Percentiles rank a stretch among this genome's conserved stretches.
Conservation (phyloP, 1,140 invertebrate genomes). For the Cydia splendana region DNA sequence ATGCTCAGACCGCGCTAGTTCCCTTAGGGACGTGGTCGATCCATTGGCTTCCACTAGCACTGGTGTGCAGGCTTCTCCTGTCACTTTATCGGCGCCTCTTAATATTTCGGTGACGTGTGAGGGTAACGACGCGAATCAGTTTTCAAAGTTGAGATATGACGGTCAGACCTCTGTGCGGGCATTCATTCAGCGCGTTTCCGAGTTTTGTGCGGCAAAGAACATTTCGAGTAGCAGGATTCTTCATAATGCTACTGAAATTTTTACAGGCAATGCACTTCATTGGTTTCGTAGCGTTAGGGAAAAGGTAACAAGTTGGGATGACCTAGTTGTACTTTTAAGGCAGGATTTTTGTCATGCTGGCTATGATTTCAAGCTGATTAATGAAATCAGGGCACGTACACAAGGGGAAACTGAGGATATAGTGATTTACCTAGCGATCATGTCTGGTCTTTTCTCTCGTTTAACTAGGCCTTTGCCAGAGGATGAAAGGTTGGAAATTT, state of each 20-base stretch:
- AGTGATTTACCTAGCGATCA: background rate
- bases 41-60: background rate
- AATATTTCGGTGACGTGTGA: background rate
- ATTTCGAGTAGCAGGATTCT: too few relatives aligned
- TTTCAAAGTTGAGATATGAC: background rate
- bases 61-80: background rate
- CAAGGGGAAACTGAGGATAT: background rate
- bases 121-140: background rate
- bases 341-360: background rate
- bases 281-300: background rate
- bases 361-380: background rate
- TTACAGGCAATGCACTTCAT: too few relatives aligned
- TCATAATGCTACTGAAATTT: too few relatives aligned
- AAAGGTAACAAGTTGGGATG: background rate
- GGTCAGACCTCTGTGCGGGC: background rate
- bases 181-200: too few relatives aligned
- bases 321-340: background rate
- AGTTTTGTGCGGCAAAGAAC: too few relatives aligned
- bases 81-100: background rate
- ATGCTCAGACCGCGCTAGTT: background rate
- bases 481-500: background rate
- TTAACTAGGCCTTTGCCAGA: background rate
- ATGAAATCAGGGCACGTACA: background rate
- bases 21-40: background rate
- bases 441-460: too few relatives aligned